These are phyloP conservation scores for Netelia melanura DNA, from an alignment of 2,888 invertebrate genomes.

Conservation along the genomic window DNA sequence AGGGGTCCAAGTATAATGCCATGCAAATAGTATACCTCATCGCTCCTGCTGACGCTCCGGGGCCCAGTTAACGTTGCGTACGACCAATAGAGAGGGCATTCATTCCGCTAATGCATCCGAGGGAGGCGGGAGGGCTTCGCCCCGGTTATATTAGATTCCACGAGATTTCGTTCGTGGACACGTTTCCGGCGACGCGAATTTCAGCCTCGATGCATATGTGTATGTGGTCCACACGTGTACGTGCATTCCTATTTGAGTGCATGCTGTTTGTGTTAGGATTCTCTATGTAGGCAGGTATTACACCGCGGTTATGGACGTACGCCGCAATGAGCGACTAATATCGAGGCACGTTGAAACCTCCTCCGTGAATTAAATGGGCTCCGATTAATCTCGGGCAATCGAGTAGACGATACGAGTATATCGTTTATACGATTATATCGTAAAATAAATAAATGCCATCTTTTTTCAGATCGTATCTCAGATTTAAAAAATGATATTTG, in stretches of 20 bases:
- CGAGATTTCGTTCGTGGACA: slow-evolving; percentile 67
- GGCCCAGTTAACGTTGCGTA: slow-evolving; percentile 58
- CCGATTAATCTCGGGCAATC: slow-evolving; percentile 48
- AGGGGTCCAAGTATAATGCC: slow-evolving; percentile 80
- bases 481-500: background rate
- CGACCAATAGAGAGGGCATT: slow-evolving; percentile 78
- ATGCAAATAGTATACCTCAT: slow-evolving; percentile 82
- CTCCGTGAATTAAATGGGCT: slow-evolving; percentile 48
- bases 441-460: background rate
- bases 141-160: slow-evolving; percentile 81
- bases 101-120: slow-evolving; percentile 82
- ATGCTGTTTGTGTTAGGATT: slow-evolving; percentile 17
- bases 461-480: background rate
- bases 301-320: slow-evolving; percentile 55
- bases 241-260: background rate
- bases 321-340: slow-evolving; percentile 56
- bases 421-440: background rate
- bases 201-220: slow-evolving; percentile 25
- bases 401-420: slow-evolving; percentile 8
- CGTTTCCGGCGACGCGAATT: slow-evolving; percentile 62
- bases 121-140: slow-evolving; percentile 67
- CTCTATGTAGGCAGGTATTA: slow-evolving; percentile 45
- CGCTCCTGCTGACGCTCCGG: slow-evolving; percentile 76
- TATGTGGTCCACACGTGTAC: background rate
- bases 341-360: slow-evolving; percentile 42